Base-by-base conservation (phyloP, 2,797 vertebrate genomes). In the Aulostomus chinensis region DNA sequence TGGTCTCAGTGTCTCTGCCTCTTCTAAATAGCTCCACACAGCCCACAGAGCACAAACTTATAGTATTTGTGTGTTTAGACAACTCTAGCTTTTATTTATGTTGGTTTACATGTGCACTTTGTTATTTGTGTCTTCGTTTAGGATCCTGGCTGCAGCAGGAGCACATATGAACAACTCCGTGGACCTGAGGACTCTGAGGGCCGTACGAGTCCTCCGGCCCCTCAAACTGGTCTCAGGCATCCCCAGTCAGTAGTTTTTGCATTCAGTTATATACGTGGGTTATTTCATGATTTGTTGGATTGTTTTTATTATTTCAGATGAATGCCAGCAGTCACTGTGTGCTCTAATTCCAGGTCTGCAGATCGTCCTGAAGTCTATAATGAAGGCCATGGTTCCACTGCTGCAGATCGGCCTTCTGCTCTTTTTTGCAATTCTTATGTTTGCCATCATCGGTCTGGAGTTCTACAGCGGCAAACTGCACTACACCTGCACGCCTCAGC, bases 351-450 rank as follows among this genome's bases (percentile, higher is more conserved):
- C 56, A 98, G 96, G 95, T 86, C 88, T 99, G 62, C 97, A 99
- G 90, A 98, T 99, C 2, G 97, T 99, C 51, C 69, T 99, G 75
- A 99, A 98, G 86, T 99, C 96, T 45, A 99, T 99, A 71, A 99
- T 99, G 95, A 99, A 99, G 90, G 97, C 97, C 55, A 98, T 98
- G 97, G 94, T 99, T 43, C 97, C 97, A 22, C 91, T 99, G 34
- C 94, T 99, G 46, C 97, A 99, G 92, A 99, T 99, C 0, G 97
- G 96, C 31, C 88, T 99, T 73, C 90, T 99, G 58, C 94, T 99
- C 54, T 99, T 99, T 78, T 98, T 99, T 16, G 97, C 97, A 7
- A 99, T 99, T 80, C 93, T 99, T 59, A 99, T 99, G 97, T 99
- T 99, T n/a, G 97, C 97, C 31, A 99, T 99, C 84, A 99, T 99